Evolutionary conservation across 2,888 invertebrate species (phyloP).

Genomic region (Hartigia nigra): DNA sequence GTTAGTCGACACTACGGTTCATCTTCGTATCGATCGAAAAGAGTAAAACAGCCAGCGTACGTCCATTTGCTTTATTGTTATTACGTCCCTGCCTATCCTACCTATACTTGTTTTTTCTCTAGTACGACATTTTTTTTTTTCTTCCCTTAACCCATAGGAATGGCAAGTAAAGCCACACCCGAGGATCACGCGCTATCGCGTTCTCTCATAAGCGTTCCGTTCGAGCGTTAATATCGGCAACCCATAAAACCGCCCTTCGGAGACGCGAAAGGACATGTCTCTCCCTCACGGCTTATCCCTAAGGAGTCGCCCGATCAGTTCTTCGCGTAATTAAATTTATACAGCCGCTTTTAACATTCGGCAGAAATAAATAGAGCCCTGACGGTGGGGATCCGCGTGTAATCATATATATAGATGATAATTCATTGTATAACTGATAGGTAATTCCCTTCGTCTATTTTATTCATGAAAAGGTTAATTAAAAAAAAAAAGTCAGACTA

Average conservation of each 20-base stretch:
- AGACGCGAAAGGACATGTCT: background rate
- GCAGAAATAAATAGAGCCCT: background rate
- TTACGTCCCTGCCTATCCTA: background rate
- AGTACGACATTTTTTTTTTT: background rate
- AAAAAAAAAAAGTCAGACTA: too few species aligned
- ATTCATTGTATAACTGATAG: background rate
- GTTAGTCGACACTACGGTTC: background rate
- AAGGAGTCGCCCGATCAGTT: background rate
- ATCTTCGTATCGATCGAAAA: background rate
- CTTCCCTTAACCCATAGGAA: too few species aligned
- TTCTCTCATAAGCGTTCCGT: background rate
- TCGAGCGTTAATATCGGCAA: background rate
- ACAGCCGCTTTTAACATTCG: background rate
- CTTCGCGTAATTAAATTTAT: background rate
- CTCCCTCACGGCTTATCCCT: background rate
- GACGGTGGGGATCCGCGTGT: background rate
- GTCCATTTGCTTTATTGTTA: background rate
- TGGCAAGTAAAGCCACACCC: background rate
- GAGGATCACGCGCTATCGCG: background rate
- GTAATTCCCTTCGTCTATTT: too few species aligned
- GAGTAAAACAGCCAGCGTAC: background rate
- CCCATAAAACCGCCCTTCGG: background rate
- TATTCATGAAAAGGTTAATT: too few species aligned
- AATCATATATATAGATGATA: background rate
- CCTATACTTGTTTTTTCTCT: background rate